Percentiles rank a stretch among this genome's conserved stretches.
These are phyloP conservation scores for Eupsilia transversa DNA, from an alignment of 2,888 invertebrate genomes.

Conservation along the genomic window DNA sequence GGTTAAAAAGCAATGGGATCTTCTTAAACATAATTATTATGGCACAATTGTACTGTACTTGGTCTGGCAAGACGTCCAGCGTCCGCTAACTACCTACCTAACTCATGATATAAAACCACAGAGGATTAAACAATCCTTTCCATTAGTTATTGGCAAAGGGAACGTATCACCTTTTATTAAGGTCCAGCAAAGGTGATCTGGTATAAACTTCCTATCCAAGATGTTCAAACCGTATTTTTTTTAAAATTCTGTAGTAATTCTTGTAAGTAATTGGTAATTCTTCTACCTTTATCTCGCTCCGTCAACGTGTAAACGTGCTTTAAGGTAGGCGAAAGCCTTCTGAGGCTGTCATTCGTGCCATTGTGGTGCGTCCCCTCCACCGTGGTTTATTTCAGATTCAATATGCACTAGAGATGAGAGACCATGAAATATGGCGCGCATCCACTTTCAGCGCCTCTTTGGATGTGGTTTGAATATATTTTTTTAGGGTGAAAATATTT, in stretches of 20 bases:
- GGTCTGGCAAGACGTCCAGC: not conserved
- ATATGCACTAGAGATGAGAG: slow-evolving; percentile 86
- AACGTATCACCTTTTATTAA: too few relatives aligned
- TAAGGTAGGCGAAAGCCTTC: slow-evolving; percentile 73
- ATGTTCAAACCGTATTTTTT: not conserved
- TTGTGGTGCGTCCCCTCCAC: slow-evolving; percentile 83
- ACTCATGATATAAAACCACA: too few relatives aligned
- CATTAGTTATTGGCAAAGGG: too few relatives aligned
- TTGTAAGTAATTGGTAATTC: too few relatives aligned
- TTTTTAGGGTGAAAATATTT: slow-evolving; percentile 14
- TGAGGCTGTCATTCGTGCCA: slow-evolving; percentile 84
- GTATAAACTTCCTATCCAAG: not conserved
- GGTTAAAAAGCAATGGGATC: not conserved
- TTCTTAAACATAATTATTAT: too few relatives aligned
- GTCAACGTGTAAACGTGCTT: slow-evolving; percentile 29
- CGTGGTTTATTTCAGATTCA: slow-evolving; percentile 88
- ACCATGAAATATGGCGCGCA: slow-evolving; percentile 82
- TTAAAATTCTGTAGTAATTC: too few relatives aligned
- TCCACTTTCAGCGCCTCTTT: slow-evolving; percentile 71
- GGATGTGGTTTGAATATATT: slow-evolving; percentile 59
- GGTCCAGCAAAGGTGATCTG: not conserved
- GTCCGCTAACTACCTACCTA: too few relatives aligned
- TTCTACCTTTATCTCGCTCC: not conserved
- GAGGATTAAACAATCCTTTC: too few relatives aligned
- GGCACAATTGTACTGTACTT: too few relatives aligned